Percentiles rank a stretch among this genome's conserved stretches.
These are phyloP conservation scores for Drosophila grimshawi DNA, from an alignment of 1,140 invertebrate species.

Conservation along the genomic window DNA sequence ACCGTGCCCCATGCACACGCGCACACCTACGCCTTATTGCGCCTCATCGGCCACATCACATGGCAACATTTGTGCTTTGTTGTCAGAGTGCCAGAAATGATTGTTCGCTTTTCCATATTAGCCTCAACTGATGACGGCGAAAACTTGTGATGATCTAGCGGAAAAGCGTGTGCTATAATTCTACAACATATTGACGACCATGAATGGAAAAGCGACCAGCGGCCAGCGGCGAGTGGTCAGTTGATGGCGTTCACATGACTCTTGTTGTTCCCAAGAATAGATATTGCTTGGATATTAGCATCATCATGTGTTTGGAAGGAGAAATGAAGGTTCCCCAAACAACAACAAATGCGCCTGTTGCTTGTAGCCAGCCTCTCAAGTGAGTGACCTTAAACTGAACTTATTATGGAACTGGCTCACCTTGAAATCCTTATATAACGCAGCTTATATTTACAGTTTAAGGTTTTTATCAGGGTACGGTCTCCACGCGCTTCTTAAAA, in stretches of 20 bases:
- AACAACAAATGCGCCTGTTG: background rate
- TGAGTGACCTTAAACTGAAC: background rate
- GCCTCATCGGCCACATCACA: slow-evolving; percentile 35
- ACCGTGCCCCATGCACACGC: slow-evolving; percentile 41
- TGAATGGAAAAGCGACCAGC: slow-evolving; percentile 22
- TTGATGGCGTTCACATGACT: slow-evolving; percentile 66
- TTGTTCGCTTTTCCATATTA: slow-evolving; percentile 48
- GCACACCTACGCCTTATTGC: slow-evolving; percentile 51
- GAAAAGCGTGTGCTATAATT: background rate
- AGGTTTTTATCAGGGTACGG: slow-evolving; percentile 1
- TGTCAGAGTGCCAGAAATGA: slow-evolving; percentile 49
- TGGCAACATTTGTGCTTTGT: slow-evolving; percentile 19
- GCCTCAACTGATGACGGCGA: slow-evolving; percentile 58
- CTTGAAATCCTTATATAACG: slow-evolving; percentile 6
- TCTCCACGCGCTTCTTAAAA: slow-evolving; percentile 34
- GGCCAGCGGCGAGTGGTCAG: background rate
- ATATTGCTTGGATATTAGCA: slow-evolving; percentile 36
- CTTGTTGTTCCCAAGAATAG: slow-evolving; percentile 56
- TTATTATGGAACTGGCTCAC: background rate
- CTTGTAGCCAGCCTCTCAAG: background rate
- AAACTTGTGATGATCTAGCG: slow-evolving; percentile 39
- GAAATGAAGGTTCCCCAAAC: slow-evolving; percentile 69
- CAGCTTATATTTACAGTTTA: background rate
- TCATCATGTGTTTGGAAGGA: slow-evolving; percentile 74
- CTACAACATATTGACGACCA: slow-evolving; percentile 31